Evolutionary conservation across 2,797 vertebrate genomes (phyloP).

Genomic region (Passerculus sandwichensis): DNA sequence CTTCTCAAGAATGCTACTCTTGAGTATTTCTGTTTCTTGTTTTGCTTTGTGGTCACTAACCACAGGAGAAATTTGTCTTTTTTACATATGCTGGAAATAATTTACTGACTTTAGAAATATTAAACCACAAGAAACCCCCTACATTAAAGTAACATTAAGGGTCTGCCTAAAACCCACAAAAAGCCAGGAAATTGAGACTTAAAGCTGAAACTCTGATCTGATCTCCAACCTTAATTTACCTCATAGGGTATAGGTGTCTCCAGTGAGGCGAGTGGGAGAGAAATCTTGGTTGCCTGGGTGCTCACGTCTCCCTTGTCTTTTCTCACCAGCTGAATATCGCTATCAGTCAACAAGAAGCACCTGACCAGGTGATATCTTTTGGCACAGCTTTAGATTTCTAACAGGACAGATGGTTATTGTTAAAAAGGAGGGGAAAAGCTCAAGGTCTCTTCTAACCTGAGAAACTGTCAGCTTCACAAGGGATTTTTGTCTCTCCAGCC

Average conservation of each 20-base stretch:
- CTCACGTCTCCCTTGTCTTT: not conserved
- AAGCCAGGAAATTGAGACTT: slow-evolving; percentile 78
- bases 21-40: slow-evolving; percentile 79
- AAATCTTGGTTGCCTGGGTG: not conserved
- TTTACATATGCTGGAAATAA: slow-evolving; percentile 80
- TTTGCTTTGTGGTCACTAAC: slow-evolving; percentile 81
- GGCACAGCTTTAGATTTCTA: not conserved
- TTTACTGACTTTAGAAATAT: slow-evolving; percentile 82
- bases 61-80: slow-evolving; percentile 82
- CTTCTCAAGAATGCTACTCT: slow-evolving; percentile 62
- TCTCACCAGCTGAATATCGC: not conserved
- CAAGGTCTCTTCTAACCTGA: not conserved
- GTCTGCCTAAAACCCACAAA: slow-evolving; percentile 73
- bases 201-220: slow-evolving; percentile 67
- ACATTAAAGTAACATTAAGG: slow-evolving; percentile 76
- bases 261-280: not conserved
- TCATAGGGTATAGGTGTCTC: not conserved
- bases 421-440: not conserved
- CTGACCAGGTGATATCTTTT: not conserved
- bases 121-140: slow-evolving; percentile 75
- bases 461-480: not conserved
- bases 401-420: not conserved
- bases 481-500: not conserved
- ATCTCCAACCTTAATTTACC: slow-evolving; percentile 53
- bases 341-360: not conserved